A percentile compares a stretch with the other conserved stretches of the same genome.
Evolutionary conservation across 2,113 vertebrate genomes (phyloP).

Genomic region (Puntigrus tetrazona): DNA sequence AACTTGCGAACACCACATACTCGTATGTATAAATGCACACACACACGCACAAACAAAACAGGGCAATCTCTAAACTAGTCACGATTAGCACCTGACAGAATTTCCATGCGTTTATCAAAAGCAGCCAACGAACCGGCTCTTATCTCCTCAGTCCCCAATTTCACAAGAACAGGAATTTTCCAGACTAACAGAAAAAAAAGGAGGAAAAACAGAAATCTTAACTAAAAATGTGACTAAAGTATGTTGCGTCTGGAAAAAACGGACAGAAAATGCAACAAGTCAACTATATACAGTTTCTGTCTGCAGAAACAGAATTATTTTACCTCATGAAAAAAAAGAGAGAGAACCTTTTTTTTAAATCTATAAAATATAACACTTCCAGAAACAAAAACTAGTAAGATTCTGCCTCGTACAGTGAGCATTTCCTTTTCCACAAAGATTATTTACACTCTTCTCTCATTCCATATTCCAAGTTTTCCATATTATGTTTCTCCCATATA

Average conservation of each 20-base stretch:
- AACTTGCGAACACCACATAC: constrained; percentile 41
- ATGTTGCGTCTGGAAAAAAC: constrained; percentile 18
- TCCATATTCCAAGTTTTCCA: no score
- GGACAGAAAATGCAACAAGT: neutral
- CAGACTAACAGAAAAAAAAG: constrained; percentile 68
- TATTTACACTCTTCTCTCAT: neutral
- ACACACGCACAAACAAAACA: constrained; percentile 40
- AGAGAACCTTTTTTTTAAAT: neutral
- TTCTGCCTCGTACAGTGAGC: neutral
- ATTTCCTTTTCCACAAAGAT: neutral
- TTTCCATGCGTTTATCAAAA: constrained; percentile 82
- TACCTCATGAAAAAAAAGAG: neutral
- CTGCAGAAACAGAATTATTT: neutral
- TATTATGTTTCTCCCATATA: no score
- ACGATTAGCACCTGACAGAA: constrained; percentile 84
- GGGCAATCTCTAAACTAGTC: constrained; percentile 79
- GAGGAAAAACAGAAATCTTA: constrained; percentile 71
- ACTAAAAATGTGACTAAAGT: constrained; percentile 72
- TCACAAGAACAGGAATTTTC: constrained; percentile 80
- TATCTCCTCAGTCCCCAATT: constrained; percentile 76
- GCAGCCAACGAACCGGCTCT: constrained; percentile 75
- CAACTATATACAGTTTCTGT: neutral
- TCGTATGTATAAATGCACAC: constrained; percentile 43
- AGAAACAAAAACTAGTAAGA: neutral
- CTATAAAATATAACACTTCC: neutral